Evolutionary conservation across 2,888 invertebrate genomes (phyloP).

Genomic region (Andrena praecox): DNA sequence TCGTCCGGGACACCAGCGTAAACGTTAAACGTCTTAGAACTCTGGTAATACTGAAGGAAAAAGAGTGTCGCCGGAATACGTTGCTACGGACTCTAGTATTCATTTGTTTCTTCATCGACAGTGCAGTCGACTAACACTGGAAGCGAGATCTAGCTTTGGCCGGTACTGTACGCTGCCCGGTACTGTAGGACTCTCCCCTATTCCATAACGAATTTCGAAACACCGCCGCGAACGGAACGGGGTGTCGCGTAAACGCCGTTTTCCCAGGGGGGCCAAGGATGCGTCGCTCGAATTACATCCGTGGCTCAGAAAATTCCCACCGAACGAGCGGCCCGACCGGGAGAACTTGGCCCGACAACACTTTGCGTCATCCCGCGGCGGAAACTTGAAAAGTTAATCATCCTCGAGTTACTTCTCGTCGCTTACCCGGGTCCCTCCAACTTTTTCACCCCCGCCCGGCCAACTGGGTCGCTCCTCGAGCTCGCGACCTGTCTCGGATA

Average conservation of each 20-base stretch:
- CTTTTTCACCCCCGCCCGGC: constrained; percentile 27
- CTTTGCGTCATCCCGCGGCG: constrained; percentile 30
- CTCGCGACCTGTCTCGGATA: constrained; percentile 10
- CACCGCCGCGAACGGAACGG: background rate
- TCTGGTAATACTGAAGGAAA: too few species aligned
- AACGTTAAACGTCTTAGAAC: too few species aligned
- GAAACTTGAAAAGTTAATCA: constrained; percentile 55
- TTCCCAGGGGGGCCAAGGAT: constrained; percentile 4
- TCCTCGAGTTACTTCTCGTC: constrained; percentile 39
- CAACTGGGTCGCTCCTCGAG: constrained; percentile 18
- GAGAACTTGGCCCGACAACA: constrained; percentile 22
- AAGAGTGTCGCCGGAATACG: too few species aligned
- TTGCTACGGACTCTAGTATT: too few species aligned
- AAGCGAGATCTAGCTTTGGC: too few species aligned
- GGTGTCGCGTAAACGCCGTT: constrained; percentile 19
- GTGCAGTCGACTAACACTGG: too few species aligned
- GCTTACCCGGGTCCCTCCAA: constrained; percentile 43
- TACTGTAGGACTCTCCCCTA: too few species aligned
- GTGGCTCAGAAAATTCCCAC: background rate
- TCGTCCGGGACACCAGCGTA: too few species aligned
- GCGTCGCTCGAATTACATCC: constrained; percentile 30
- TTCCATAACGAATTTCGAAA: constrained; percentile 6
- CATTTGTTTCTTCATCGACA: too few species aligned
- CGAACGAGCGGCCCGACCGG: background rate
- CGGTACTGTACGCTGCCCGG: too few species aligned